These are phyloP conservation scores for Aleiodes testaceus DNA, from an alignment of 2,888 invertebrate species.

Conservation along the genomic window DNA sequence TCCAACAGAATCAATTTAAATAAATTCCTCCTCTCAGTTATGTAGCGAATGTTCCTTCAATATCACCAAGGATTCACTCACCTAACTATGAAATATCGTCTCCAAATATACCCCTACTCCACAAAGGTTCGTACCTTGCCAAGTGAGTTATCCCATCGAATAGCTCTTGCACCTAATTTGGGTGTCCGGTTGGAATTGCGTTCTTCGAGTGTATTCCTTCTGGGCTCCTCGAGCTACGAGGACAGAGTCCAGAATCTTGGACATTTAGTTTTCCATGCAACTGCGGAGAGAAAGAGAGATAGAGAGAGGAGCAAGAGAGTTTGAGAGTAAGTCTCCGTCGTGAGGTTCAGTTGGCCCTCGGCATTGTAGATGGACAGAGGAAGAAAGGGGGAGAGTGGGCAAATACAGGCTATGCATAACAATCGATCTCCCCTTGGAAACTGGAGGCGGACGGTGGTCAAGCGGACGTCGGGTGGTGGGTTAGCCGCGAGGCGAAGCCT, in stretches of 20 bases:
- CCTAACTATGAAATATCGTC: conserved; percentile 5
- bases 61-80: not conserved
- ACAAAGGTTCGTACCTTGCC: conserved; percentile 1
- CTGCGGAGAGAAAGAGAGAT: not conserved
- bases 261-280: conserved; percentile 8
- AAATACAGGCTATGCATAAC: conserved; percentile 74
- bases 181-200: conserved; percentile 29
- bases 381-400: conserved; percentile 60
- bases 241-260: conserved; percentile 26
- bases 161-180: conserved; percentile 33
- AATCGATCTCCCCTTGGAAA: conserved; percentile 72
- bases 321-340: not conserved
- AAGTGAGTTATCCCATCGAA: conserved; percentile 32
- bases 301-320: conserved; percentile 9
- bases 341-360: conserved; percentile 44
- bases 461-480: conserved; percentile 53
- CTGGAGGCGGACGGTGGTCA: conserved; percentile 66
- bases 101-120: not conserved
- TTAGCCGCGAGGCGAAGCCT: conserved; percentile 61
- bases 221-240: not conserved
- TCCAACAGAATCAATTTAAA: too few relatives aligned
- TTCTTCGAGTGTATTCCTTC: conserved; percentile 18
- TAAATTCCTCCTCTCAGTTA: too few relatives aligned
- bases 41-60: too few relatives aligned
- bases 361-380: conserved; percentile 45